phyloP scores from a whole-genome alignment of 2,113 vertebrate genomes.

The Sprattus sprattus region DNA sequence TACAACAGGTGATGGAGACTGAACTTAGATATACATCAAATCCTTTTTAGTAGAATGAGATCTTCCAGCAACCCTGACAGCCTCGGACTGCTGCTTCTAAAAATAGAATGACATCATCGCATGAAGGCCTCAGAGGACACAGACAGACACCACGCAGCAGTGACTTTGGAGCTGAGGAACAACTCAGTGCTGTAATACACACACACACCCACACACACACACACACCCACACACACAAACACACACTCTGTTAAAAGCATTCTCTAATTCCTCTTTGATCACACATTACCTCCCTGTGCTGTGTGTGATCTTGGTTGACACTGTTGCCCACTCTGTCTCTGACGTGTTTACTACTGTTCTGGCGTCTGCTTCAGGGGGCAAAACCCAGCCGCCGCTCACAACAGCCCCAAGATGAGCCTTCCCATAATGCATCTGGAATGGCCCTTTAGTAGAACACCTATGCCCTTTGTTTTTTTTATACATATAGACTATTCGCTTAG shows the following conservation, averaged over 20 bases:
- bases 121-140: constrained; percentile 2
- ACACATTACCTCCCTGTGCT: not conserved
- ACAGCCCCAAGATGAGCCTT: not conserved
- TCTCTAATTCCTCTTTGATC: constrained; percentile 3
- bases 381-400: not conserved
- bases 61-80: not conserved
- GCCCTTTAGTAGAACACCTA: not conserved
- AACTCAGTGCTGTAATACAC: not conserved
- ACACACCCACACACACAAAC: not conserved
- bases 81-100: not conserved
- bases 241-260: not conserved
- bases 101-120: constrained; percentile 15
- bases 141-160: not conserved
- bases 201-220: not conserved
- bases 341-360: constrained; percentile 1
- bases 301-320: not conserved
- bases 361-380: not conserved
- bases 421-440: not conserved
- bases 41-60: not conserved
- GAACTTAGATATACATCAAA: not conserved
- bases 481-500: no score
- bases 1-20: not conserved
- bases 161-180: constrained; percentile 7
- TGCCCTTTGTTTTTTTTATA: not conserved
- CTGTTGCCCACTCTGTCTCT: not conserved